A percentile compares a stretch with the other conserved stretches of the same genome.
phyloP scores from a whole-genome alignment of 2,113 vertebrate species.

The pig (Sus scrofa) region T2T-Sscrofa CM000819.6:42380501-42381000 shows the following conservation, averaged over 20 bases:
- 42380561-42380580: conserved; percentile 98
- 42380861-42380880: conserved; percentile 39
- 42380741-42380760: too few species aligned
- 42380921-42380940: conserved; percentile 71
- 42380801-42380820: conserved; percentile 59
- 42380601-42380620: conserved; percentile 97
- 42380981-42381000: not conserved
- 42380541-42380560: conserved; percentile 95
- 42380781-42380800: conserved; percentile 51
- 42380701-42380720: conserved; percentile 97
- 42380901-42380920: conserved; percentile 61
- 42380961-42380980: conserved; percentile 53
- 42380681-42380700: conserved; percentile 96
- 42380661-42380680: conserved; percentile 94
- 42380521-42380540: conserved; percentile 96
- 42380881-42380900: conserved; percentile 5
- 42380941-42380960: conserved; percentile 71
- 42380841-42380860: conserved; percentile 66
- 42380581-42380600: conserved; percentile 95
- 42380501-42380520: conserved; percentile 96
- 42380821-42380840: conserved; percentile 43
- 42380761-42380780: conserved; percentile 29
- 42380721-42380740: conserved; percentile 94
- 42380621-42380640: conserved; percentile 97
- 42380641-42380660: conserved; percentile 97